Evolutionary conservation across 2,888 invertebrate genomes (phyloP).

Genomic region (Silvanus unidentatus): DNA sequence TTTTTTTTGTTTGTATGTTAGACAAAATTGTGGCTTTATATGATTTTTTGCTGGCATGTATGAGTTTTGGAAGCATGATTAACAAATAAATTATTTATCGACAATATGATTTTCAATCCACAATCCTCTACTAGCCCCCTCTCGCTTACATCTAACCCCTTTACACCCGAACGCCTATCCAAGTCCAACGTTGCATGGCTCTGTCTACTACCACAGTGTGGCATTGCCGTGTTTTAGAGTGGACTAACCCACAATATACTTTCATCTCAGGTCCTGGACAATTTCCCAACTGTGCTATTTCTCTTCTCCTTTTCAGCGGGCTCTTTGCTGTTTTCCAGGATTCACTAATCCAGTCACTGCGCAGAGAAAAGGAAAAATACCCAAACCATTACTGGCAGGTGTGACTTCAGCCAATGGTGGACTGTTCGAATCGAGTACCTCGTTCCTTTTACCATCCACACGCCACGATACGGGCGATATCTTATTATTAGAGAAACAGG

Average conservation of each 20-base stretch:
- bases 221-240: constrained; percentile 36
- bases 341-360: constrained; percentile 70
- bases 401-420: constrained; percentile 46
- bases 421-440: constrained; percentile 27
- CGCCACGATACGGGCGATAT: constrained; percentile 60
- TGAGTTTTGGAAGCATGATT: constrained; percentile 2
- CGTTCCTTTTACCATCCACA: constrained; percentile 32
- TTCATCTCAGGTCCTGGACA: constrained; percentile 45
- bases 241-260: constrained; percentile 40
- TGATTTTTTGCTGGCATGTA: constrained; percentile 12
- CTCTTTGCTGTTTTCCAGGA: constrained; percentile 81
- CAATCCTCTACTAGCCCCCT: background rate
- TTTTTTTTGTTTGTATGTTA: constrained; percentile 14
- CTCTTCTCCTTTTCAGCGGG: constrained; percentile 66
- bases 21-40: constrained; percentile 13
- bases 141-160: too few relatives aligned
- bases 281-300: constrained; percentile 47
- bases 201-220: constrained; percentile 45
- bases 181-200: constrained; percentile 40
- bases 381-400: constrained; percentile 68
- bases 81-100: background rate
- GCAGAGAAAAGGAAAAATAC: constrained; percentile 70
- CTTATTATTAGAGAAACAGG: constrained; percentile 69
- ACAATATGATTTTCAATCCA: background rate
- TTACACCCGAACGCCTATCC: too few relatives aligned